Base-by-base conservation (phyloP, 1,140 invertebrate species). In the Trigoniulus corallinus region DNA sequence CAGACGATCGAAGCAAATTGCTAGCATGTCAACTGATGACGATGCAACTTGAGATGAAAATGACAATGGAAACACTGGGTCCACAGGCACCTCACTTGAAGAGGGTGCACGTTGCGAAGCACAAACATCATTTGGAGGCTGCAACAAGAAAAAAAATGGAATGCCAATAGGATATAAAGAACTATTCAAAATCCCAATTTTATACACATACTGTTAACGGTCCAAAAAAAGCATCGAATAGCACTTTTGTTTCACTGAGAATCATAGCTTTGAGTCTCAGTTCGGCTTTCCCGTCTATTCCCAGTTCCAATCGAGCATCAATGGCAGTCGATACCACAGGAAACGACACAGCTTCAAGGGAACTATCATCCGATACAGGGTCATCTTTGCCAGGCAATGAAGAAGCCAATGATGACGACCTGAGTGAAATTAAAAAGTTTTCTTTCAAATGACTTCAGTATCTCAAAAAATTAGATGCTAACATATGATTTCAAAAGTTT, bases 271-370 rank as follows among this genome's bases (percentile, higher is more conserved):
- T 73, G 21, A 87, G 64, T 40, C 73, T 68, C 2, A 83, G 75
- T 67, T 88, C 84, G 20, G 80, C 73, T 37, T 76, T 74, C 24
- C 74, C 72, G 57, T 85, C 80, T 1, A 84, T 71, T 1, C 81
- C 81, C 56, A 76, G 76, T 60, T 88, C 83, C 26, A 88, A 63
- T 42, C 85, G 75, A 10, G 81, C 74, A 67, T 89, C 85, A 59
- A 82, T 69, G 1, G 82, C 80, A 54, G 76, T 72, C 2, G 81
- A 84, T 51, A 80, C 56, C 3, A 39, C 12, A 39, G 37, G 37
- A 39, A 39, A 13, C 37, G 18, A 39, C 37, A 18, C 37, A 18
- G 12, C 37, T 39, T 13, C 37, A 18, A 39, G 37, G 37, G 37
- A 39, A 18, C 18, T 18, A 39, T 18, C 37, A 39, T 12, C n/a